Base-by-base conservation (phyloP, 2,888 invertebrate genomes). In the Nineta flava region DNA sequence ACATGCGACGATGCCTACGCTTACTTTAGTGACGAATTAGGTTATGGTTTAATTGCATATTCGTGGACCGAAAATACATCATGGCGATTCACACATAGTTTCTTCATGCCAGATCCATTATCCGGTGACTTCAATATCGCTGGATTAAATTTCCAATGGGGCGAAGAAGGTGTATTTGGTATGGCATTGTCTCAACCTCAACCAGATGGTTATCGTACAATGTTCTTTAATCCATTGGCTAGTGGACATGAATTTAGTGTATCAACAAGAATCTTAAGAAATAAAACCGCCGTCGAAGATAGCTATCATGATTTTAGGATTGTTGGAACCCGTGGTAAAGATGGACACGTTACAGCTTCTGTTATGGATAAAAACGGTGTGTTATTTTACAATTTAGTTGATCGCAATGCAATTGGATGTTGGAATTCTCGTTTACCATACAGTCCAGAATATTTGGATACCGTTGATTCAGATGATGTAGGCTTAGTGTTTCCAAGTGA, bases 131-230 rank as follows among this genome's bases (percentile, higher is more conserved):
- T 79, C 63, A 84, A 82, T 60, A 77, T 86, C 53, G 85, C 78
- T 5, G 86, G 87, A 0, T 66, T 87, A 10, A 87, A 87, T 63
- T 87, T 87, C 74, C 87, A 87, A 63, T 90, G 88, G 88, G 78
- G 77, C 19, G 78, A 79, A 55, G 88, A 87, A 66, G 86, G 85
- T 12, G 81, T 87, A 53, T 87, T 87, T 56, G 87, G 87, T 1
- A 78, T 87, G 65, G 75, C 83, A 1, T 63, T 87, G 2, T 80
- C 85, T 0, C 80, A 86, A 0, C 61, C 74, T 5, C 75, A 78
- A 13, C 58, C 68, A 9, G 80, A 83, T 58, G 85, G 86, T 15
- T 83, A 68, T 60, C 76, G 83, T 57, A 80, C 77, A 0, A 68
- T 88, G 41, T 85, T 78, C 65, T 88, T 88, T 68, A 83, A 83